Percentiles rank a stretch among this genome's conserved stretches.
Conservation (phyloP, 2,888 invertebrate genomes). For the Petrolisthes cinctipes region DNA sequence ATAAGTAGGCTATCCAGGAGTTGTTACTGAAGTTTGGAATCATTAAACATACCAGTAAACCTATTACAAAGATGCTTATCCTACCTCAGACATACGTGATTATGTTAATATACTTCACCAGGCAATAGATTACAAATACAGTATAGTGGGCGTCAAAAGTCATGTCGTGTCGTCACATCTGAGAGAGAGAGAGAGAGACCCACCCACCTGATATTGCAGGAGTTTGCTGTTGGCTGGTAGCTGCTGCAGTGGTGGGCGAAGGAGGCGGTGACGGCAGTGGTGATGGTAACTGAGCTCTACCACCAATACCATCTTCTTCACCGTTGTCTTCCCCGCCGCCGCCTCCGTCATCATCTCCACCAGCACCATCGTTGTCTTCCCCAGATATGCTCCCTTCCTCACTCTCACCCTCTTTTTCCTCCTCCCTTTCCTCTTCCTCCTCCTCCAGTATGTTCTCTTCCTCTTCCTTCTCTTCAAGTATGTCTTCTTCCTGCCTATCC, state of each 20-base stretch:
- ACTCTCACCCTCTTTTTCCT: not conserved
- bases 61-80: too few relatives aligned
- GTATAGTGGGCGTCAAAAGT: too few relatives aligned
- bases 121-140: too few relatives aligned
- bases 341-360: not conserved
- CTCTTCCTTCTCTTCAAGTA: not conserved
- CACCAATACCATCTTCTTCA: not conserved
- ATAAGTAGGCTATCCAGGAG: too few relatives aligned
- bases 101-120: too few relatives aligned
- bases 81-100: too few relatives aligned
- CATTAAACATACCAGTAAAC: too few relatives aligned
- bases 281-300: not conserved
- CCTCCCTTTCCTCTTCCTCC: not conserved
- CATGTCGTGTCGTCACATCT: too few relatives aligned
- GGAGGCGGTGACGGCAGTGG: not conserved
- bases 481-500: too few relatives aligned
- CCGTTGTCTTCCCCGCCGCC: not conserved
- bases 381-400: slow-evolving; percentile 7
- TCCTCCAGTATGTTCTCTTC: not conserved
- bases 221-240: not conserved
- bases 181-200: too few relatives aligned
- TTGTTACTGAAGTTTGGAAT: too few relatives aligned
- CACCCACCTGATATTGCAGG: not conserved
- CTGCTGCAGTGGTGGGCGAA: not conserved
- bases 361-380: not conserved